phyloP scores from a whole-genome alignment of 2,113 vertebrate species.

The Neotoma lepida region DNA sequence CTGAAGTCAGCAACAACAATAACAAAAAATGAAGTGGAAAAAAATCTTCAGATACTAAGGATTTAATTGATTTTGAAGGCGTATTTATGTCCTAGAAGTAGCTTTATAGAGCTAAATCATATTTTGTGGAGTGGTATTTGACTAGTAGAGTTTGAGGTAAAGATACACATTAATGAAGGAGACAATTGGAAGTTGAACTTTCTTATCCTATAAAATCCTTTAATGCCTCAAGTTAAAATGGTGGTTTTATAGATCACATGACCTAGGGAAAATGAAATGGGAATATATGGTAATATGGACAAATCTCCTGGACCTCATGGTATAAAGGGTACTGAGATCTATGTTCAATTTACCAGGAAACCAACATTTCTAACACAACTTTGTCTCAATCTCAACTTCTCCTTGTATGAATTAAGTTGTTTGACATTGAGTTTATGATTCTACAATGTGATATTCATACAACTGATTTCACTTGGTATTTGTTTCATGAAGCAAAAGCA shows the following conservation, averaged over 20 bases:
- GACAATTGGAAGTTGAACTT: not conserved
- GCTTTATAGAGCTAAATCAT: not conserved
- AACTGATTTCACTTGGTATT: not conserved
- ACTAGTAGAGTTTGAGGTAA: not conserved
- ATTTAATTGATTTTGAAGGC: not conserved
- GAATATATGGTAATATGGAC: not conserved
- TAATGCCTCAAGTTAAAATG: not conserved
- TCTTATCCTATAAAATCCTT: not conserved
- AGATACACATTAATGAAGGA: not conserved
- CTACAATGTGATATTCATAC: not conserved
- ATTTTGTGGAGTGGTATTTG: conserved; percentile 7
- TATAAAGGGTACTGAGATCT: not conserved
- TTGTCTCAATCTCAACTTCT: not conserved
- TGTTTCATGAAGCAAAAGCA: conserved; percentile 11
- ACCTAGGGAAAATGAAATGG: not conserved
- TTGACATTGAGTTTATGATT: conserved; percentile 6
- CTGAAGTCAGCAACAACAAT: not conserved
- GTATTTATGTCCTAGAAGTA: not conserved
- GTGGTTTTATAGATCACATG: not conserved
- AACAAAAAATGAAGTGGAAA: not conserved
- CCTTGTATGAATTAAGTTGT: not conserved
- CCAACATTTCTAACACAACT: not conserved
- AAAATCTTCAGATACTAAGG: not conserved
- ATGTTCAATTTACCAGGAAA: not conserved
- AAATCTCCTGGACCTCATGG: not conserved